A percentile compares a stretch with the other conserved stretches of the same genome.
These are phyloP conservation scores for Drosophila burlai DNA, from an alignment of 1,140 invertebrate genomes.

Conservation along the genomic window DNA sequence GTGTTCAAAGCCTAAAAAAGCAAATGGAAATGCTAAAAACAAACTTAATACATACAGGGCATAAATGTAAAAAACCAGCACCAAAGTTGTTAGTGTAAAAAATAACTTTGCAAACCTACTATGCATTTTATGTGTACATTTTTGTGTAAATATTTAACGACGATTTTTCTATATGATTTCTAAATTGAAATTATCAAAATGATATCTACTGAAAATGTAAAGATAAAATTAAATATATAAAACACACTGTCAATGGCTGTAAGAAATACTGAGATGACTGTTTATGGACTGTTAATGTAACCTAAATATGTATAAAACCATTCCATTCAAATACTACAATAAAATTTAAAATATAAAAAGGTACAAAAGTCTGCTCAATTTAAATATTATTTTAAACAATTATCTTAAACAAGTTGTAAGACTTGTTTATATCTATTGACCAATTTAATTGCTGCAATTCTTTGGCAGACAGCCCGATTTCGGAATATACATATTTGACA, in stretches of 20 bases:
- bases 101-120: background rate
- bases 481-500: too few relatives aligned
- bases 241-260: background rate
- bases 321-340: too few relatives aligned
- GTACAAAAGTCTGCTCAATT: too few relatives aligned
- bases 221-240: background rate
- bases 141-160: background rate
- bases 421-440: too few relatives aligned
- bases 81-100: background rate
- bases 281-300: too few relatives aligned
- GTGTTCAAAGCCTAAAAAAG: background rate
- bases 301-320: too few relatives aligned
- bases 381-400: too few relatives aligned
- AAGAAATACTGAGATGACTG: background rate
- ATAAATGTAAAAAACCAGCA: background rate
- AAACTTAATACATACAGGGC: background rate
- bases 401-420: too few relatives aligned
- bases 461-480: too few relatives aligned
- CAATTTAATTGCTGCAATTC: too few relatives aligned
- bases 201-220: background rate
- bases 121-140: background rate
- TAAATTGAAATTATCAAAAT: background rate
- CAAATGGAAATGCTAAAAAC: background rate
- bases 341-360: too few relatives aligned
- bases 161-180: background rate